Percentiles rank a stretch among this genome's conserved stretches.
phyloP scores from a whole-genome alignment of 23 tunicate genomes.

The Trididemnum nubilum region DNA sequence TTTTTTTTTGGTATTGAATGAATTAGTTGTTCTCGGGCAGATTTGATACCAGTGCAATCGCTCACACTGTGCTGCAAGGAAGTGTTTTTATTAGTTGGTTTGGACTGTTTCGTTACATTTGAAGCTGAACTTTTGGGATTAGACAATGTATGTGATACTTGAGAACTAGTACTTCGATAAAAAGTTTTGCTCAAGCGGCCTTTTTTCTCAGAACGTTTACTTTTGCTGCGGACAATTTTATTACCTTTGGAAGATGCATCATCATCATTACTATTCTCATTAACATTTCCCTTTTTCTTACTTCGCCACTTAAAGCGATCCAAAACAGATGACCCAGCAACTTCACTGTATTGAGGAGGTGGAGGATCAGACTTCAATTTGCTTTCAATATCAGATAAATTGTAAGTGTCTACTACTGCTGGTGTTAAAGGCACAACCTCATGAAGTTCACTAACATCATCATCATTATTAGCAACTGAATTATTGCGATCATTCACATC shows the following conservation, averaged over 20 bases:
- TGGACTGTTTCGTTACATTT: background rate
- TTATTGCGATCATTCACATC: slow-evolving; percentile 68
- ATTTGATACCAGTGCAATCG: no score
- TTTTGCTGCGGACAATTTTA: slow-evolving; percentile 2
- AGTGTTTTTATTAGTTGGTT: background rate
- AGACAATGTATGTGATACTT: slow-evolving; percentile 2
- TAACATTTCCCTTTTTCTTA: slow-evolving; percentile 3
- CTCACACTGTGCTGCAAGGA: slow-evolving; percentile 18
- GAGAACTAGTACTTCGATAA: slow-evolving; percentile 40
- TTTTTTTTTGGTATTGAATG: background rate
- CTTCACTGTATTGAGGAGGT: slow-evolving; percentile 86
- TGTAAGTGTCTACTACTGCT: slow-evolving; percentile 41
- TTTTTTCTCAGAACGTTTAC: slow-evolving; percentile 24
- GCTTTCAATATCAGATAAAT: slow-evolving; percentile 80
- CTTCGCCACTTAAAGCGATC: slow-evolving; percentile 49
- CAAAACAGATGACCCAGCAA: slow-evolving; percentile 43
- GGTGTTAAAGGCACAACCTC: slow-evolving; percentile 96
- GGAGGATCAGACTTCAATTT: slow-evolving; percentile 81
- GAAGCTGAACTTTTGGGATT: background rate
- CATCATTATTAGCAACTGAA: slow-evolving; percentile 51
- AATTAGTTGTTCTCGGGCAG: no score
- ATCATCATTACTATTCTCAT: background rate
- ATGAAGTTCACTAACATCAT: slow-evolving; percentile 85
- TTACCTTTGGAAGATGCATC: background rate
- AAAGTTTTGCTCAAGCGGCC: background rate